Evolutionary conservation across 2,113 vertebrate genomes (phyloP), one percentile per base, ranked within the genome.

Genomic region (Gasterosteus aculeatus): DNA sequence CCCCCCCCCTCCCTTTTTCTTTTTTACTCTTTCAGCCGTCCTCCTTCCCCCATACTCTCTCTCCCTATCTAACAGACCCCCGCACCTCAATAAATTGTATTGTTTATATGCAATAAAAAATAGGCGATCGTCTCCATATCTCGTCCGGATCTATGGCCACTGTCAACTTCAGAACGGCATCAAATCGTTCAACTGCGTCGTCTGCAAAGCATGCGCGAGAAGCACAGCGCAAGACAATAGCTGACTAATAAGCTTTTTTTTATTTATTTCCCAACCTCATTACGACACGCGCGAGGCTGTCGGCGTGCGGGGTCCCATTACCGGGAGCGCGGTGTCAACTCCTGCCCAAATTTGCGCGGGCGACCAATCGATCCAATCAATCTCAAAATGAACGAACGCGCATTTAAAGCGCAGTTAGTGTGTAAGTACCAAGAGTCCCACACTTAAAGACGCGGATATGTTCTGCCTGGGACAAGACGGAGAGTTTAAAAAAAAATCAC

Each of bases 21-120:
- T 47, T 11, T 47, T 12, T 41, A 8, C 59, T 15, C 66, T 33
- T 57, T 33, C 29, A 14, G 56, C 29, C 67, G n/a, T 15, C n/a
- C 63, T 61, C 49, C 18, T 41, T n/a, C 18, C 39, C 46, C 42
- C 9, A n/a, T 19, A 18, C 69, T 29, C 46, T 39, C 42, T 15
- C 22, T 35, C 65, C 39, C 54, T 49, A 26, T 63, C 31, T 76
- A 78, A 83, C 81, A 78, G 71, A 85, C 42, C 12, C 46, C 42
- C 46, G 5, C 46, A 29, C 38, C 22, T 81, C 78, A 91, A 93
- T 91, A 90, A 90, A 90, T 90, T 75, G 71, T 81, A 83, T 89
- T 90, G 85, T 93, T 91, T 93, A 92, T 93, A 92, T 92, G 84
- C 87, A 92, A 91, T 89, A 91, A 90, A 90, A 83, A 91, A 90